Base-by-base conservation (phyloP, 1,140 invertebrate genomes). In the Ptiloglossa arizonensis region DNA sequence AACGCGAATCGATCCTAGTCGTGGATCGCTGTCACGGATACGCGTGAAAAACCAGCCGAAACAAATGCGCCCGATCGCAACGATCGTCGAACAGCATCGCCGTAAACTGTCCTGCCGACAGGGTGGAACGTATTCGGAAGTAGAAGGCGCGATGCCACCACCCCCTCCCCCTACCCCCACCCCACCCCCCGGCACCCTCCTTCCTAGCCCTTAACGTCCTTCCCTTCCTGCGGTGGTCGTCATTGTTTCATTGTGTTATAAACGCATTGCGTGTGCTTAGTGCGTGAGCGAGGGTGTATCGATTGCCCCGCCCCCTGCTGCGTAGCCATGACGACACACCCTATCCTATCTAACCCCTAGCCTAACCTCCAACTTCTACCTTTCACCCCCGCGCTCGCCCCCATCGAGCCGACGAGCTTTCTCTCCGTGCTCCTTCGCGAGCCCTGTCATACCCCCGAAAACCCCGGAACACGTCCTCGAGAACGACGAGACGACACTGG, bases 311-410 rank as follows among this genome's bases (percentile, higher is more conserved):
- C 91, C 91, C 82, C 90, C 91, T 84, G 89, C 90, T 92, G 90
- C 90, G 91, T 92, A 91, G 89, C 85, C 92, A 93, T 93, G 92
- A 92, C 92, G 89, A 93, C 92, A 91, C 90, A 88, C 91, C 90
- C 90, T 89, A 88, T 89, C 87, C 87, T 90, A 90, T 91, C 87
- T 89, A 91, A 91, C 88, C 90, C 89, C 89, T 91, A 89, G 87
- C 88, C 88, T 91, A 90, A 90, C 89, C 88, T 89, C 87, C 86
- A 88, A 83, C 83, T 87, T 88, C 86, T 87, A 84, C 83, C 86
- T 79, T 87, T 87, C 82, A 84, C 81, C 85, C 84, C 79, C 67
- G 70, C 59, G 68, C 41, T 80, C 77, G 27, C 68, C 59, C 62
- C 29, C 66, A 8, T 60, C 38, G 57, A 48, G 44, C 46, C 59